Percentiles rank a stretch among this genome's conserved stretches.
These are phyloP conservation scores for Muscicapa comitata DNA, from an alignment of 2,797 vertebrate genomes.

Conservation along the genomic window DNA sequence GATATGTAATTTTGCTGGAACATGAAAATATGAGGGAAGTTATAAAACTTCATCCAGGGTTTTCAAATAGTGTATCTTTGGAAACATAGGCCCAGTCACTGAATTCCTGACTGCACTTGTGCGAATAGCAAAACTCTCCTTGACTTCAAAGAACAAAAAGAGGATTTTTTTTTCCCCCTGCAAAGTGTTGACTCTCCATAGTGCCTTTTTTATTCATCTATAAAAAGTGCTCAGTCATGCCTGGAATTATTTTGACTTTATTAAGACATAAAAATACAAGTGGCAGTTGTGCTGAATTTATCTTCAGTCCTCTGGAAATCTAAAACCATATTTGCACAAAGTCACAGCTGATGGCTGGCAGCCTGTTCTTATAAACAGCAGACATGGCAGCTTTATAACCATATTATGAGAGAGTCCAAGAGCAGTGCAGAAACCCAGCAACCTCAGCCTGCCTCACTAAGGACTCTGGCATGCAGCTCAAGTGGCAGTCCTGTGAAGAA, in stretches of 20 bases:
- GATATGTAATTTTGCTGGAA: background rate
- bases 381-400: background rate
- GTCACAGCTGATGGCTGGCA: background rate
- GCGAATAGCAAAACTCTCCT: background rate
- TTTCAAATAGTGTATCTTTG: background rate
- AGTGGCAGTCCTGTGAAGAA: background rate
- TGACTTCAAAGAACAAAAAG: background rate
- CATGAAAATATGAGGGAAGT: background rate
- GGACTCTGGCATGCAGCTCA: background rate
- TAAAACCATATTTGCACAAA: conserved; percentile 35
- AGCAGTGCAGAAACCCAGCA: background rate
- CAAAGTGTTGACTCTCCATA: background rate
- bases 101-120: background rate
- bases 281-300: background rate
- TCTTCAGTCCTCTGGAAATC: background rate
- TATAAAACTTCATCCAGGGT: background rate
- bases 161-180: background rate
- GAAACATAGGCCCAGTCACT: background rate
- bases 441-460: background rate
- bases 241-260: background rate
- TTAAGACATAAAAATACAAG: background rate
- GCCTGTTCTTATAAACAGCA: background rate
- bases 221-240: background rate
- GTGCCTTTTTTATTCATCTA: background rate
- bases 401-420: background rate